phyloP scores from a whole-genome alignment of 2,888 invertebrate genomes.

The Aproaerema taeniolella region DNA sequence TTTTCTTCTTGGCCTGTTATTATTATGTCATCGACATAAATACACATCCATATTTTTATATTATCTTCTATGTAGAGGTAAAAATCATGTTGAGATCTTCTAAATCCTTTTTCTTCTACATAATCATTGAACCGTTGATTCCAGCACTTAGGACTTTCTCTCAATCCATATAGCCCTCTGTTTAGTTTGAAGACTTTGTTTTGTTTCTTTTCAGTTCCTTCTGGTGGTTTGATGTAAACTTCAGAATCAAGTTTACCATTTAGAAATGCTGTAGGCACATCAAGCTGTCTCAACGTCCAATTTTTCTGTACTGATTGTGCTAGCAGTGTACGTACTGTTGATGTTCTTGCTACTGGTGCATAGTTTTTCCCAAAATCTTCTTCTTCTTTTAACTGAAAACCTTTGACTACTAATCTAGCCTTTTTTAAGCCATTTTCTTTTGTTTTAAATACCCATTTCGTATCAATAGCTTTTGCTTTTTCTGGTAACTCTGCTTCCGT shows the following conservation, averaged over 20 bases:
- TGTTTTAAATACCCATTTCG: conserved; percentile 16
- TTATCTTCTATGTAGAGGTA: conserved; percentile 7
- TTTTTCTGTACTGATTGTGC: conserved; percentile 10
- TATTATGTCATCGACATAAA: conserved; percentile 12
- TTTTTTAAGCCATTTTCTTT: conserved; percentile 15
- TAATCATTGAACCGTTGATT: conserved; percentile 14
- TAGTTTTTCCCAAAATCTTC: conserved; percentile 8
- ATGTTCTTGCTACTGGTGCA: conserved; percentile 17
- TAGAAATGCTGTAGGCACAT: conserved; percentile 20
- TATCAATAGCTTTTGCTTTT: conserved; percentile 14
- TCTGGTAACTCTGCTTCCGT: conserved; percentile 7
- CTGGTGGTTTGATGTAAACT: conserved; percentile 15
- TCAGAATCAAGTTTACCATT: conserved; percentile 17
- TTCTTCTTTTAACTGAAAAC: conserved; percentile 10
- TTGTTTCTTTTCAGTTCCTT: conserved; percentile 9
- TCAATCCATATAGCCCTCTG: conserved; percentile 14
- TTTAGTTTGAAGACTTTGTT: conserved; percentile 15
- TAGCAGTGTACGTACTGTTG: conserved; percentile 11
- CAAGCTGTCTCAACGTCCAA: conserved; percentile 14
- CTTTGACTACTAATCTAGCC: conserved; percentile 9
- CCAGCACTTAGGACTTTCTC: conserved; percentile 16
- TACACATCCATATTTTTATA: conserved; percentile 9
- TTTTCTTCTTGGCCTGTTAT: conserved; percentile 3
- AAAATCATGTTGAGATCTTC: conserved; percentile 12
- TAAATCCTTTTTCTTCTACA: conserved; percentile 2